Evolutionary conservation across 2,113 vertebrate genomes (phyloP), one percentile per base, ranked within the genome.

Genomic region (Apodemus speciosus): DNA sequence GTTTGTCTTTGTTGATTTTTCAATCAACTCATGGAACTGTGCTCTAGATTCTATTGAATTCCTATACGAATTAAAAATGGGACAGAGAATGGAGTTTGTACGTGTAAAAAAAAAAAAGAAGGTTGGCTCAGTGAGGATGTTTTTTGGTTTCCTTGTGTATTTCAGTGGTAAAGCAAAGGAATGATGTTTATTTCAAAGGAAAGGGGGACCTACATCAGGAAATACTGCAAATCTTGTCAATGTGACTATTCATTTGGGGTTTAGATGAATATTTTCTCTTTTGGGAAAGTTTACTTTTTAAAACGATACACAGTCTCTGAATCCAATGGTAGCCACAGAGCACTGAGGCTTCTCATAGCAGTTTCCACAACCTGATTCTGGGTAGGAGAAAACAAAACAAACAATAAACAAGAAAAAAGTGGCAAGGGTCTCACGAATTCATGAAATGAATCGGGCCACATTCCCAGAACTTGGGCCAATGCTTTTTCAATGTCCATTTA

Each of bases 1-100:
- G 87, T 94, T 87, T 83, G 92, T 94, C 85, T 97, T 92, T 88
- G 94, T 95, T 95, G 93, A 90, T 94, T 95, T 95, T 91, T 92
- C 66, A 77, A 69, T 94, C 91, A 88, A 40, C 88, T 89, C 77
- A 51, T 94, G 85, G 80, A 85, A 94, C 90, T 92, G 43, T 89
- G 71, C 93, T 96, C 94, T 96, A 90, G 62, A 79, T 79, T 77
- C 92, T 92, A 64, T 58, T 92, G 90, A 85, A 95, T 94, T 80
- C 46, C 84, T 86, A 76, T 58, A 93, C 68, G 95, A 73, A 91
- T 92, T 68, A 81, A 95, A 77, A 94, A 92, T 84, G 71, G 71
- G 60, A 58, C 49, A 69, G 77, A 95, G 60, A 89, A 93, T 15
- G 0, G 77, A 87, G 60, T 85, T 92, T 96, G 49, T 77, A n/a